Base-by-base conservation (phyloP, 2,797 vertebrate species). In the Aselliscus stoliczkanus region DNA sequence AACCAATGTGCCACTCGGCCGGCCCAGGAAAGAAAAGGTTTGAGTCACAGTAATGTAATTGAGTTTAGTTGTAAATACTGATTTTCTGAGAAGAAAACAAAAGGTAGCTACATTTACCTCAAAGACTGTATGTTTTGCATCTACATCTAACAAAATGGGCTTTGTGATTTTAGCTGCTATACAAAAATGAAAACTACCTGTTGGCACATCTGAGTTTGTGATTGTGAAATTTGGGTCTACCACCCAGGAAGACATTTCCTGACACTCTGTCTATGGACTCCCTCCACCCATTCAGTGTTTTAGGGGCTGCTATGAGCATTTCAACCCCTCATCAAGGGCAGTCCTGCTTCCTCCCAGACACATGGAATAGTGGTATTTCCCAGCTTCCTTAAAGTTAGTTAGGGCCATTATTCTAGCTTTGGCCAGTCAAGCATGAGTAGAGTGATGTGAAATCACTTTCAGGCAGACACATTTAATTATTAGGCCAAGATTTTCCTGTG, bases 251-350 rank as follows among this genome's bases (percentile, higher is more conserved):
- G 18, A 4, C 62, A 37, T 37, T 27, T 80, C 11, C 21, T 67
- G 9, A 2, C 4, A 14, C 5, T 1, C 1, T 29, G 0, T 64
- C 12, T n/a, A 5, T 50, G 23, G n/a, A 14, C 1, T 44, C 13
- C 9, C 6, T 54, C 27, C 21, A 10, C 7, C 18, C 10, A 8
- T 6, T n/a, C 5, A 62, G 39, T 15, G 15, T 34, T 72, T 70
- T n/a, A 81, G 44, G n/a, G 39, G 23, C 2, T 58, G 6, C 31
- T 10, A 0, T 34, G 29, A 18, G 25, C 10, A 91, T 75, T 95
- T 87, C 7, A 83, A 21, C 6, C 20, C 4, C 18, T 87, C 39
- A n/a, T 2, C 18, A 4, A 11, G n/a, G 9, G 11, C 6, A 31
- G 15, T 4, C 73, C 27, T 56, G 31, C 9, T 79, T 58, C 56